A percentile compares a stretch with the other conserved stretches of the same genome.
Evolutionary conservation across 2,888 invertebrate genomes (phyloP).

Genomic region (Lathronympha strigana): DNA sequence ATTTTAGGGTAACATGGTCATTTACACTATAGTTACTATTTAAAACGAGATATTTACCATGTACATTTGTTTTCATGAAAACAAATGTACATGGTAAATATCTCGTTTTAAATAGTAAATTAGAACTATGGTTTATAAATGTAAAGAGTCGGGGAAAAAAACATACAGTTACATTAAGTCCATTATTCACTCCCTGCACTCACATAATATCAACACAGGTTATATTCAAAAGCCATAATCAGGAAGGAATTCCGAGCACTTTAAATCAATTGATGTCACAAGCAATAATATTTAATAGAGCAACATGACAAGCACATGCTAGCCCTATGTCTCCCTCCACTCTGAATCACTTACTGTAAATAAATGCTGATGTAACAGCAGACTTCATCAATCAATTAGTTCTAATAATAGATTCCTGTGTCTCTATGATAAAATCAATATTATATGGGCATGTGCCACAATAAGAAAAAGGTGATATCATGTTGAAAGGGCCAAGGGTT

Average conservation of each 20-base stretch:
- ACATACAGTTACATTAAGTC: background rate
- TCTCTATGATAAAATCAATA: slow-evolving; percentile 20
- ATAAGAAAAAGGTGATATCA: slow-evolving; percentile 25
- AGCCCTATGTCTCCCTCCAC: background rate
- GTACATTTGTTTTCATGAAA: too few species aligned
- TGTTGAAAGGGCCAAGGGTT: slow-evolving; percentile 17
- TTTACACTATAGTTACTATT: too few species aligned
- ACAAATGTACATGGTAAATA: too few species aligned
- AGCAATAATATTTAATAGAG: slow-evolving; percentile 3
- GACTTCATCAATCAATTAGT: slow-evolving; percentile 25
- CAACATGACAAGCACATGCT: background rate
- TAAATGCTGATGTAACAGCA: slow-evolving; percentile 13
- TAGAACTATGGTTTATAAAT: too few species aligned
- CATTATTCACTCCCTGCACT: background rate
- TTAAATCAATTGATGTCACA: slow-evolving; percentile 16
- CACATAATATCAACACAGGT: background rate
- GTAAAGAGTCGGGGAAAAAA: background rate
- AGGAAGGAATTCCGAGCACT: slow-evolving; percentile 2
- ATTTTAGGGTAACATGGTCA: too few species aligned
- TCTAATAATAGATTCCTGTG: slow-evolving; percentile 16
- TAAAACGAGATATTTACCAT: too few species aligned
- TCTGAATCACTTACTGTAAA: background rate
- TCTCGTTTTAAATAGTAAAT: too few species aligned
- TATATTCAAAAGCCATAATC: too few species aligned
- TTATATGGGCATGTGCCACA: slow-evolving; percentile 18